Evolutionary conservation across 2,888 invertebrate genomes (phyloP).

Genomic region (Entomobrya proxima): DNA sequence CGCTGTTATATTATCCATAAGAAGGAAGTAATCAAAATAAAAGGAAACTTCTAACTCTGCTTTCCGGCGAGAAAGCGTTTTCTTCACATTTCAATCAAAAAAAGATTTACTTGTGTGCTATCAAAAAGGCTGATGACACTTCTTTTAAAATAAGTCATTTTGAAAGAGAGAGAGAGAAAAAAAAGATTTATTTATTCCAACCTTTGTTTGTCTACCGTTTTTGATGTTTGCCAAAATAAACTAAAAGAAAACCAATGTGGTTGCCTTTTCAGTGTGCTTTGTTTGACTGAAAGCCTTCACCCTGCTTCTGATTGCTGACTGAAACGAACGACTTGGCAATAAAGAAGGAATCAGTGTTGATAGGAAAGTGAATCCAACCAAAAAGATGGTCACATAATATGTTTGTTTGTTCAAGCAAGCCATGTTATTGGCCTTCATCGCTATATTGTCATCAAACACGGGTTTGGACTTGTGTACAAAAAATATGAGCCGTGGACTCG

Average conservation of each 20-base stretch:
- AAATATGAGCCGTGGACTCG: neutral
- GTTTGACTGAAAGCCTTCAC: slow-evolving; percentile 3
- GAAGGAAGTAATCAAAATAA: slow-evolving; percentile 1
- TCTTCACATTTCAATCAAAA: slow-evolving; percentile 1
- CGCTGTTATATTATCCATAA: neutral
- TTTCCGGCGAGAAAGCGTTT: slow-evolving; percentile 3
- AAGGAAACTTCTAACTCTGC: neutral
- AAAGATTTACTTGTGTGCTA: neutral
- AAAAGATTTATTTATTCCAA: slow-evolving; percentile 30
- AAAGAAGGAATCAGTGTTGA: slow-evolving; percentile 18
- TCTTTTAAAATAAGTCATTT: neutral
- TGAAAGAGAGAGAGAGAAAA: no score
- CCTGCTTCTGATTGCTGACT: slow-evolving; percentile 1
- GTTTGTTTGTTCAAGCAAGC: neutral
- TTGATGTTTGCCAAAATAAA: slow-evolving; percentile 32
- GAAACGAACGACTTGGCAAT: slow-evolving; percentile 28
- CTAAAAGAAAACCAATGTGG: neutral
- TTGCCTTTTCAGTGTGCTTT: neutral
- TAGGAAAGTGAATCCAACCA: neutral
- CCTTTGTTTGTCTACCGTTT: neutral
- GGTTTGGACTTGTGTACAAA: neutral
- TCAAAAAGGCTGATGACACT: neutral
- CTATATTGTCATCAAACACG: neutral
- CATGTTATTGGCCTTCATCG: neutral
- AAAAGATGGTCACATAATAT: slow-evolving; percentile 13